Base-by-base conservation (phyloP, 2,888 invertebrate genomes). In the Drosophila meridionalis region DNA sequence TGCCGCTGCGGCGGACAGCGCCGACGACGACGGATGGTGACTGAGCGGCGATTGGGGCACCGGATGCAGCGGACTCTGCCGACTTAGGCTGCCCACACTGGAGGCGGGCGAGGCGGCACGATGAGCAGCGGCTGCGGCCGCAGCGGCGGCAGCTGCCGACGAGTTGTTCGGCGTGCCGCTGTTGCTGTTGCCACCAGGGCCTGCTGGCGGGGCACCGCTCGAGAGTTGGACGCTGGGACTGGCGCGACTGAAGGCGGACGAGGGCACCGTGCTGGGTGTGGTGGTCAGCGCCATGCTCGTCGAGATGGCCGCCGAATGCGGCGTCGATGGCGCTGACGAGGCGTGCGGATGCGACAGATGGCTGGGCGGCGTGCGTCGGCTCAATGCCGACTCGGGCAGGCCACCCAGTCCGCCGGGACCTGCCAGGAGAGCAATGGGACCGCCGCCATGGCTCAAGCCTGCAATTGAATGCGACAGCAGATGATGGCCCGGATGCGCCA, bases 11-110 rank as follows among this genome's bases (percentile, higher is more conserved):
- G 93, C 93, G 6, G 93, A 93, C 6, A 93, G 65, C 9, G 93
- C 93, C 11, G 93, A 92, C 3, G 93, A 93, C 11, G 93, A 93
- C 20, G 93, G 92, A 78, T 93, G 93, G 86, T 93, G 93, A 68
- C 93, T 92, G 11, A 93, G 87, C 34, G 93, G 93, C 42, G 92
- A 92, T 73, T 93, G 93, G 52, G 93, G 93, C 73, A 93, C 93
- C 28, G 93, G 93, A 87, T 93, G 93, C 72, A 93, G 76, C n/a
- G 93, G 93, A 82, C 93, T 93, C 72, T 92, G 92, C 4, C 93
- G 89, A 63, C 93, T 93, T 6, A 93, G 87, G 68, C 91, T 93
- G 66, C 92, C 87, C 34, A 84, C 91, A 68, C 91, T 93, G 9
- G 92, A 90, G 8, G 93, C 91, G 3, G 93, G 93, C 8, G 93